Base-by-base conservation (phyloP, 2,113 vertebrate genomes). In the Aix galericulata region DNA sequence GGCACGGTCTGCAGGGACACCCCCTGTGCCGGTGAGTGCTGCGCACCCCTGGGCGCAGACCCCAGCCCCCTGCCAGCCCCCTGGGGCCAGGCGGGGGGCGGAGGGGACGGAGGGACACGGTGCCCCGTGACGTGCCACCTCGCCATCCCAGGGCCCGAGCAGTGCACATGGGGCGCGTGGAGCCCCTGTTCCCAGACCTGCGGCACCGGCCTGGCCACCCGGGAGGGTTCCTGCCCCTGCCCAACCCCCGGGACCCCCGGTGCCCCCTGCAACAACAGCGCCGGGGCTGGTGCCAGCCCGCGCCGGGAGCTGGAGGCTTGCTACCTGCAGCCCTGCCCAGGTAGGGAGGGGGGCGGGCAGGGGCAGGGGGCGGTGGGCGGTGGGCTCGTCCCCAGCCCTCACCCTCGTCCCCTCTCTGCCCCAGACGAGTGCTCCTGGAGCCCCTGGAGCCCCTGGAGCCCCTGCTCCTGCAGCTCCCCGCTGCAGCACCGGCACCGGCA, bases 151-250 rank as follows among this genome's bases (percentile, higher is more conserved):
- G 95, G 42, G n/a, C 27, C 17, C 2, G 81, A 77, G 9, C 29
- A 15, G n/a, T 99, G 99, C 72, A 97, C 97, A 34, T 99, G 99
- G 99, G 98, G 98, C 1, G 88, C 95, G 0, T 99, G 99, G 99
- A 98, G 98, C 8, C 60, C 91, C 0, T 99, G 99, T 86, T 99
- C 99, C 5, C 97, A 72, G 17, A 98, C 97, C 95, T 99, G 99
- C 2, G 98, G 99, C 4, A 98, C 98, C 0, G 99, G 99, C 40
- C 93, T 98, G 42, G 94, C 94, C 18, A 97, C 91, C 8, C 97
- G 98, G 6, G 97, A 73, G 6, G 96, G 98, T 42, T 92, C 59
- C 34, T 99, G 99, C 74, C 58, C 96, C 82, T 99, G 99, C 87
- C 97, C 92, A 3, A 92, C 95, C 11, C 78, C 15, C 97, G 95